Conservation (phyloP, 2,113 vertebrate genomes). For the Potamarius usumacintae region DNA sequence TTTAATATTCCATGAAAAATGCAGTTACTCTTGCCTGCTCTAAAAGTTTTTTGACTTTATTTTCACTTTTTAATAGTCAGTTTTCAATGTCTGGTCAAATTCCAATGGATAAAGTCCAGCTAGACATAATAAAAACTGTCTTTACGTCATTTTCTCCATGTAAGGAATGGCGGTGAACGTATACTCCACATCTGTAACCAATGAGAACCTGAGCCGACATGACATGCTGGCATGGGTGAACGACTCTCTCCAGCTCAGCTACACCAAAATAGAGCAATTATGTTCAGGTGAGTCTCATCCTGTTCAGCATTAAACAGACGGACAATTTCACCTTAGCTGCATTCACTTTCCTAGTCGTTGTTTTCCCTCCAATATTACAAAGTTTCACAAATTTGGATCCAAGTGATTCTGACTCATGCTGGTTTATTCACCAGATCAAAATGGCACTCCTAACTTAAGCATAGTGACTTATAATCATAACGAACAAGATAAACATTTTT, state of each 20-base stretch:
- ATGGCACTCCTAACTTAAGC: not conserved
- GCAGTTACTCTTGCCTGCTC: not conserved
- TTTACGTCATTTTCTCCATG: conserved; percentile 59
- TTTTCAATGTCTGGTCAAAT: not conserved
- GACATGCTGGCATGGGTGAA: conserved; percentile 99
- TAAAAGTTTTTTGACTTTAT: not conserved
- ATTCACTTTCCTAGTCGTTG: not conserved
- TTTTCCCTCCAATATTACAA: not conserved
- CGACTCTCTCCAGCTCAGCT: conserved; percentile 92
- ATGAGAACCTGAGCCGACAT: conserved; percentile 96
- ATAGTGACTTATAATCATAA: not conserved
- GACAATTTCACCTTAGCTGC: not conserved
- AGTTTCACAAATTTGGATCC: not conserved
- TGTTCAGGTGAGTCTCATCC: conserved; percentile 82
- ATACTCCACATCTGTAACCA: conserved; percentile 94
- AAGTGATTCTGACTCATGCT: not conserved
- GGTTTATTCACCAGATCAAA: not conserved
- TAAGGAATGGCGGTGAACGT: conserved; percentile 98
- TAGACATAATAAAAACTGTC: not conserved
- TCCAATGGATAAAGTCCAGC: not conserved
- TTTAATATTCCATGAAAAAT: not conserved
- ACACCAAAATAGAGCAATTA: conserved; percentile 96
- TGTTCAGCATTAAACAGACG: not conserved
- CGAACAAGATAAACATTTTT: not conserved
- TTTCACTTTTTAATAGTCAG: not conserved